Conservation (phyloP, 2,113 vertebrate genomes). For the Chlorodrepanis virens region DNA sequence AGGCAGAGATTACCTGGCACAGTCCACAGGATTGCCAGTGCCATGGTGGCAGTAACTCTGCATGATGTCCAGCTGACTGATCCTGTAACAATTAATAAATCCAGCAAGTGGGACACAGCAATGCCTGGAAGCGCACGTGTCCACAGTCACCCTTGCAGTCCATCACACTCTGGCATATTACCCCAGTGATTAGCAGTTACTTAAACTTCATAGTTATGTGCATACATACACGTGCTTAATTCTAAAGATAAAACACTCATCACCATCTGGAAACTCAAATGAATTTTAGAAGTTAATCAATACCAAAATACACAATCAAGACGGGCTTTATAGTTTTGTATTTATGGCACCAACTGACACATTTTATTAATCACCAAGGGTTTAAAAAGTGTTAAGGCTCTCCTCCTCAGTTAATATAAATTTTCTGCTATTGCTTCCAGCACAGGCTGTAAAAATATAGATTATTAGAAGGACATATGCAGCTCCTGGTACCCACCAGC, state of each 20-base stretch:
- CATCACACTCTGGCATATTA: background rate
- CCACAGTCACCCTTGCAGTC: background rate
- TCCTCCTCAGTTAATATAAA: slow-evolving; percentile 31
- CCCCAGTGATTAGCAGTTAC: background rate
- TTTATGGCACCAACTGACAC: slow-evolving; percentile 5
- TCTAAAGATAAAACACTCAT: background rate
- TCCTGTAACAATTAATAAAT: background rate
- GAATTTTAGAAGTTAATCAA: slow-evolving; percentile 5
- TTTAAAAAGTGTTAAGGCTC: background rate
- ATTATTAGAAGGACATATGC: background rate
- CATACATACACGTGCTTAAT: background rate
- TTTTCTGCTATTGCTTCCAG: background rate
- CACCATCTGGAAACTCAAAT: background rate
- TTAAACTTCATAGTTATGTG: background rate
- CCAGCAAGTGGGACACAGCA: background rate
- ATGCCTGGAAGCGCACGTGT: accelerated
- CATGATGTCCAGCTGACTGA: background rate
- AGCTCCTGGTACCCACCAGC: background rate
- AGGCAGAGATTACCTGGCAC: background rate
- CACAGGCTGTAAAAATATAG: background rate
- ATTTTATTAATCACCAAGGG: slow-evolving; percentile 32
- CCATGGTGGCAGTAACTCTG: background rate
- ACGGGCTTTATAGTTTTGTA: background rate
- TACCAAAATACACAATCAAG: slow-evolving; percentile 15
- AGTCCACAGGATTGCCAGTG: background rate